phyloP scores from a whole-genome alignment of 2,888 invertebrate genomes.

The Poecilus cupreus region DNA sequence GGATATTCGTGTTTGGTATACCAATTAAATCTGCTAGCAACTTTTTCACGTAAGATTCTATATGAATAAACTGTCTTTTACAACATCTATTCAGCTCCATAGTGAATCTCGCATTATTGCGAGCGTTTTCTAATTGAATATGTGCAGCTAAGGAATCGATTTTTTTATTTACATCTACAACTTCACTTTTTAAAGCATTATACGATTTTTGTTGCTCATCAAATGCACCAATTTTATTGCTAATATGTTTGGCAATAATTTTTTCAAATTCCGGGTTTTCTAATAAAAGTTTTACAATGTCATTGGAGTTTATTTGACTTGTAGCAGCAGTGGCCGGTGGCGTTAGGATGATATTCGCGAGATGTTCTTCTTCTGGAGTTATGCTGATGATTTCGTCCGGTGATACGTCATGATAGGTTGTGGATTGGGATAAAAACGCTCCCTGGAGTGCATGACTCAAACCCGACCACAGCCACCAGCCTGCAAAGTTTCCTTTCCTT shows the following conservation, averaged over 20 bases:
- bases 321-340: constrained; percentile 62
- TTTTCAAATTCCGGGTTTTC: constrained; percentile 66
- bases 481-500: constrained; percentile 66
- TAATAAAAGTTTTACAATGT: constrained; percentile 70
- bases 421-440: constrained; percentile 62
- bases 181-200: constrained; percentile 32
- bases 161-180: constrained; percentile 58
- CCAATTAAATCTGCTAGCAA: constrained; percentile 67
- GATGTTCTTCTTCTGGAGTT: constrained; percentile 64
- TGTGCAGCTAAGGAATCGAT: constrained; percentile 66
- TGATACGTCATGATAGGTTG: constrained; percentile 65
- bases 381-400: constrained; percentile 66
- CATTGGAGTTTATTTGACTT: constrained; percentile 66
- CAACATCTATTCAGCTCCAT: no score
- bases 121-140: constrained; percentile 59
- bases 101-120: constrained; percentile 42
- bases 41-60: constrained; percentile 67
- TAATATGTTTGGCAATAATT: constrained; percentile 63
- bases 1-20: constrained; percentile 66
- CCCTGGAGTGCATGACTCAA: constrained; percentile 63
- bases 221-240: background rate
- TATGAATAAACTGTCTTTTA: constrained; percentile 65
- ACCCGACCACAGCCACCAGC: constrained; percentile 69
- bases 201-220: constrained; percentile 18
- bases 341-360: constrained; percentile 67